A percentile compares a stretch with the other conserved stretches of the same genome.
phyloP scores from a whole-genome alignment of 2,113 vertebrate genomes.

The Ivindomyrus marchei region DNA sequence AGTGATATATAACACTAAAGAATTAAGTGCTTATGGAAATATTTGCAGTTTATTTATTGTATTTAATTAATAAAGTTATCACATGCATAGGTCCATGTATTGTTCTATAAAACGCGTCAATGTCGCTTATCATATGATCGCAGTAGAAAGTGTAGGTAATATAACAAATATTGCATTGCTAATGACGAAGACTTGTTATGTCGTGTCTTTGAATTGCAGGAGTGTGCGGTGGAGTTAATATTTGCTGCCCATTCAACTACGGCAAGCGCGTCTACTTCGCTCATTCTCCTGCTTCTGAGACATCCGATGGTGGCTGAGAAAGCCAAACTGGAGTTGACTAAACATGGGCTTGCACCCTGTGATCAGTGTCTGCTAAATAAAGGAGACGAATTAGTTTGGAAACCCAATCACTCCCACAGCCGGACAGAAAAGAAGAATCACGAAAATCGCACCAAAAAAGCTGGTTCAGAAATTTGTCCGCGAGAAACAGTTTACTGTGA shows the following conservation, averaged over 20 bases:
- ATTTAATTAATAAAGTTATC: neutral
- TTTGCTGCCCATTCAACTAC: constrained; percentile 97
- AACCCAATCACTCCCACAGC: neutral
- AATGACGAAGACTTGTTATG: neutral
- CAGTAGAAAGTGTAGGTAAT: neutral
- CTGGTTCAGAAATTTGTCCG: neutral
- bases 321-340: constrained; percentile 68
- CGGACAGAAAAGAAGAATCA: neutral
- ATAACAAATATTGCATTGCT: neutral
- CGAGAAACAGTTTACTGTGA: neutral
- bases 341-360: constrained; percentile 54
- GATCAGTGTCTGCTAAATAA: neutral
- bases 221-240: constrained; percentile 87
- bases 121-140: neutral
- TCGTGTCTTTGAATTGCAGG: constrained; percentile 59
- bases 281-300: constrained; percentile 79
- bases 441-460: neutral
- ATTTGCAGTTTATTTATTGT: neutral
- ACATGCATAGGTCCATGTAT: neutral
- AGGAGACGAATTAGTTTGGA: too few species aligned
- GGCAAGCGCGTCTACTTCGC: constrained; percentile 88
- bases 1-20: neutral
- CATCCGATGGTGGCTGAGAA: constrained; percentile 70
- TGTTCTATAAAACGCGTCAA: neutral
- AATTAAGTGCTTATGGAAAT: neutral